These are phyloP conservation scores for Teinopalpus imperialis DNA, from an alignment of 2,888 invertebrate species.

Conservation along the genomic window DNA sequence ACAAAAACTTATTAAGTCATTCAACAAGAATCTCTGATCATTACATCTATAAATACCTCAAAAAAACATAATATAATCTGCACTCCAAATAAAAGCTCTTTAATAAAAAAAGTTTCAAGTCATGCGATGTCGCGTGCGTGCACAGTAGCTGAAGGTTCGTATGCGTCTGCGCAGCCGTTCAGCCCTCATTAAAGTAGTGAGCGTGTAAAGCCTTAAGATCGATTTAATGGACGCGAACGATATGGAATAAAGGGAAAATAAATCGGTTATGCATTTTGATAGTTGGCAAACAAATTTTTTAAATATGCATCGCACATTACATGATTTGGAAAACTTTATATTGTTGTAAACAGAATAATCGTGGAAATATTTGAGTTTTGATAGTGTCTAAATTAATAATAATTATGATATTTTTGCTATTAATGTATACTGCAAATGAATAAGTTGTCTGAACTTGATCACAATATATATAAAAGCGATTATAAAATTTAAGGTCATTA, in stretches of 20 bases:
- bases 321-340: too few relatives aligned
- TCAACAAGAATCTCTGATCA: background rate
- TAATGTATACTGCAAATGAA: too few relatives aligned
- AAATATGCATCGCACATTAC: too few relatives aligned
- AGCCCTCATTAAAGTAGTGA: slow-evolving; percentile 36
- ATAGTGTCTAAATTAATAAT: too few relatives aligned
- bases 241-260: slow-evolving; percentile 17
- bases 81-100: slow-evolving; percentile 27
- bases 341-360: too few relatives aligned
- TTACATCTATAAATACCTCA: slow-evolving; percentile 4
- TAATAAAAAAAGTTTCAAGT: slow-evolving; percentile 42
- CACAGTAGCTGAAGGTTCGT: slow-evolving; percentile 35
- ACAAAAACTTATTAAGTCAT: background rate
- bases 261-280: slow-evolving; percentile 17
- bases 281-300: slow-evolving; percentile 4
- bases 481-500: too few relatives aligned
- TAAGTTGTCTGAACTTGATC: too few relatives aligned
- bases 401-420: too few relatives aligned
- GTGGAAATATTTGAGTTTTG: too few relatives aligned
- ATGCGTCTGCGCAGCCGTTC: slow-evolving; percentile 24
- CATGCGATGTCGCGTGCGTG: slow-evolving; percentile 69
- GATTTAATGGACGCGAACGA: slow-evolving; percentile 30
- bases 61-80: slow-evolving; percentile 20
- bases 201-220: slow-evolving; percentile 36
- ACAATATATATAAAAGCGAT: too few relatives aligned